Evolutionary conservation across 2,113 vertebrate genomes (phyloP), one percentile per base, ranked within the genome.

Genomic region (Natator depressus): DNA sequence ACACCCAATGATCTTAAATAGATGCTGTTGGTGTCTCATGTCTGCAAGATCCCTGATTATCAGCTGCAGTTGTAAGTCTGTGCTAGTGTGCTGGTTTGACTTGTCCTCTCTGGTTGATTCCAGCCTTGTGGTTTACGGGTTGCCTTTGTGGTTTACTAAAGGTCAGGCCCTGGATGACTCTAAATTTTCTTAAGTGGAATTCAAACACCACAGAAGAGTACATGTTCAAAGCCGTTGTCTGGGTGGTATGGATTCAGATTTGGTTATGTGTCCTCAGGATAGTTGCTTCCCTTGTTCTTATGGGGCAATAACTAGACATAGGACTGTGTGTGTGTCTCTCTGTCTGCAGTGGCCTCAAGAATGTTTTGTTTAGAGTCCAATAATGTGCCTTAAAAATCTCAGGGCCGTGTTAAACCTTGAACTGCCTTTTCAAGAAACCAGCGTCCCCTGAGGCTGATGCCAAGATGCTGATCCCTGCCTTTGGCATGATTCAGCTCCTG

Each of bases 141-240:
- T 98, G 90, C 78, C 83, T 95, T 96, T 98, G 98, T 94, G 98
- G 97, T 98, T 98, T 97, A 87, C 87, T 93, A 90, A 98, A 98
- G 97, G 97, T 97, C 97, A 97, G 88, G 80, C 76, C 46, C 89
- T 95, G 90, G 79, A 95, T 85, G 84, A 50, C 82, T 97, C 89
- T 93, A 87, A 84, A 94, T 93, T 97, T 97, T 98, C 95, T 97
- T 92, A 97, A 98, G 96, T 96, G 93, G 89, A 97, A 96, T 95
- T 94, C 82, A 97, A 97, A 93, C 89, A 92, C 91, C 5, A 3
- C 89, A 93, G 83, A 93, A 85, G 91, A 93, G 89, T 53, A 8
- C 79, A 91, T 84, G 82, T 46, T 89, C 93, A 80, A 24, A 93
- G 81, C 0, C 47, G 90, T 42, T 96, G 87, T 94, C 88, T 89